Percentiles rank a stretch among this genome's conserved stretches.
These are phyloP conservation scores for Halichondria panicea DNA, from an alignment of 37 sponge, comb jelly and placozoan species.

Conservation along the genomic window DNA sequence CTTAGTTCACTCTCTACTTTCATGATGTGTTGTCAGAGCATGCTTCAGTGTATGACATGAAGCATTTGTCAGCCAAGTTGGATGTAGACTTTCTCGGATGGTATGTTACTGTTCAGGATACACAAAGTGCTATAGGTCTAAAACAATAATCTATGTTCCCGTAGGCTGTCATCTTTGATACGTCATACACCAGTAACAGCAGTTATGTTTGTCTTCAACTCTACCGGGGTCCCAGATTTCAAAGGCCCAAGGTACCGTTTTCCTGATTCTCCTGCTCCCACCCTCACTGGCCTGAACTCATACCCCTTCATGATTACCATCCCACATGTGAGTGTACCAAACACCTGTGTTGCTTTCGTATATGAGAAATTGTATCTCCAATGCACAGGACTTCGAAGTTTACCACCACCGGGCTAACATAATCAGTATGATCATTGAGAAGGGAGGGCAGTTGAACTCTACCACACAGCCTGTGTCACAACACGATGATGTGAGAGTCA, in stretches of 20 bases:
- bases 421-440: slow-evolving; percentile 57
- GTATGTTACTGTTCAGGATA: neutral
- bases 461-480: slow-evolving; percentile 21
- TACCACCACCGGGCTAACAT: slow-evolving; percentile 61
- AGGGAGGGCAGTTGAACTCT: slow-evolving; percentile 1
- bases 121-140: neutral
- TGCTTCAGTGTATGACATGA: slow-evolving; percentile 59
- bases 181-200: slow-evolving; percentile 17
- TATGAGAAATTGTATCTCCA: neutral
- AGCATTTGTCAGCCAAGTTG: slow-evolving; percentile 39
- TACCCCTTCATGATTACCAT: slow-evolving; percentile 61
- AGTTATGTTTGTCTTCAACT: slow-evolving; percentile 52
- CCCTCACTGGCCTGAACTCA: slow-evolving; percentile 56
- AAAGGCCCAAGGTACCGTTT: slow-evolving; percentile 54
- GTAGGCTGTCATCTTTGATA: slow-evolving; percentile 23
- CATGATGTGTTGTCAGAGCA: slow-evolving; percentile 39
- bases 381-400: slow-evolving; percentile 41
- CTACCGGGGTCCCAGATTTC: slow-evolving; percentile 54
- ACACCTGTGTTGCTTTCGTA: neutral
- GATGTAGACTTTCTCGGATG: slow-evolving; percentile 31
- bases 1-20: slow-evolving; percentile 62
- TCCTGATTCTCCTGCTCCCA: slow-evolving; percentile 35
- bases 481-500: slow-evolving; percentile 41
- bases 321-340: slow-evolving; percentile 38
- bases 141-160: neutral